Evolutionary conservation across 2,888 invertebrate species (phyloP), one percentile per base, ranked within the genome.

Genomic region (Melieria omissa): DNA sequence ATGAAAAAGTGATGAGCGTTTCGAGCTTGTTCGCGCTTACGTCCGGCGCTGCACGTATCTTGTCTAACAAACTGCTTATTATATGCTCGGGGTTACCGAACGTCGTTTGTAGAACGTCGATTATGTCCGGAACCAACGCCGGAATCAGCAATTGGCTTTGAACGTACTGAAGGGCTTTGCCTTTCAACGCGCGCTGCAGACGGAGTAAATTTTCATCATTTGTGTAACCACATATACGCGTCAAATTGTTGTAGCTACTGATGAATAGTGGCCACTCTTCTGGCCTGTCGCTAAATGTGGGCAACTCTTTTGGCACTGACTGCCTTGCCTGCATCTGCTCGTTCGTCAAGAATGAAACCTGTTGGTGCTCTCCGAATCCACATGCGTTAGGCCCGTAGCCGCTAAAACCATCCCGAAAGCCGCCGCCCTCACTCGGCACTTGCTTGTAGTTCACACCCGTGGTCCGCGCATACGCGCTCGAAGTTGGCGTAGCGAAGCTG

Each of bases 201-300:
- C 68, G 60, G 42, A 70, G 62, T 46, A 75, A 62, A 62, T 73
- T 73, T 61, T 73, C 68, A 47, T 73, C 73, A 66, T 75, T 67
- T 29, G n/a, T 65, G 16, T 69, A 72, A 45, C 72, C 65, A 57
- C 65, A 75, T 44, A 73, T 49, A 1, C 55, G 46, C 1, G 72
- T 69, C 2, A 65, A 72, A 29, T 71, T 74, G 9, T 68, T 52
- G 16, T 63, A 75, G 46, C 60, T 74, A 16, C 71, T 73, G 9
- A 72, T 69, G 54, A 73, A 76, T 0, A 72, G 46, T 16, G 74
- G 67, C 74, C 75, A 75, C 46, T 74, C 69, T 46, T 76, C 74
- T 29, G 73, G 63, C 9, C 62, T 65, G 14, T 72, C 75, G 52
- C 70, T 72, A 54, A 76, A 73, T 4, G 6, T 47, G 7, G 75